Evolutionary conservation across 2,113 vertebrate genomes (phyloP), one percentile per base, ranked within the genome.

Genomic region (Ptychochromis oligacanthus): DNA sequence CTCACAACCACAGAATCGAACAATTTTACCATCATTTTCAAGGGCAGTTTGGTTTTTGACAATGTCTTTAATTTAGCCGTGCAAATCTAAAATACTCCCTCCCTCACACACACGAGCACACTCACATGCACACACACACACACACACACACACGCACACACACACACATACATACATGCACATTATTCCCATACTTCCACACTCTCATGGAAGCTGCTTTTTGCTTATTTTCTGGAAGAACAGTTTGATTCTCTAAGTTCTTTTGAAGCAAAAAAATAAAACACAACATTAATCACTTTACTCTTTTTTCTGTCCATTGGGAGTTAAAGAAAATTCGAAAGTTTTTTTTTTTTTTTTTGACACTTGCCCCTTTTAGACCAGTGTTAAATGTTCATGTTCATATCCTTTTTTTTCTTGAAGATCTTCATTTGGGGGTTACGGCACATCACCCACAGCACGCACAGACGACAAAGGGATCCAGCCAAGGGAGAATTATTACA

Each of bases 361-460:
- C 81, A 85, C 87, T 90, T 79, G 58, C 36, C 80, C 46, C 81
- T 55, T 57, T 46, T 49, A 75, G 86, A 92, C 85, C 80, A 77
- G 82, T 54, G 70, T 80, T 86, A 83, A 86, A 89, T 84, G 87
- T 88, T 91, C 82, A 58, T 79, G 40, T 90, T 86, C 65, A 79
- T 75, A 61, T 91, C 61, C 64, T 79, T 77, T 65, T 77, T 64
- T 65, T 80, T 64, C 28, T 85, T 85, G 75, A 80, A 80, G 70
- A 87, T 87, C 83, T 89, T 92, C 81, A 89, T 88, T 93, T 94
- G 88, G 91, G 91, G 91, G 77, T 94, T 92, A 96, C 95, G 89
- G 83, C 94, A 96, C 95, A 91, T 93, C 94, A 96, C 95, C 92
- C 94, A 96, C 95, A 91, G 90, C 85, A 96, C 94, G 78, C 91